These are phyloP conservation scores for Colletes latitarsis DNA, from an alignment of 1,140 invertebrate species.

Conservation along the genomic window DNA sequence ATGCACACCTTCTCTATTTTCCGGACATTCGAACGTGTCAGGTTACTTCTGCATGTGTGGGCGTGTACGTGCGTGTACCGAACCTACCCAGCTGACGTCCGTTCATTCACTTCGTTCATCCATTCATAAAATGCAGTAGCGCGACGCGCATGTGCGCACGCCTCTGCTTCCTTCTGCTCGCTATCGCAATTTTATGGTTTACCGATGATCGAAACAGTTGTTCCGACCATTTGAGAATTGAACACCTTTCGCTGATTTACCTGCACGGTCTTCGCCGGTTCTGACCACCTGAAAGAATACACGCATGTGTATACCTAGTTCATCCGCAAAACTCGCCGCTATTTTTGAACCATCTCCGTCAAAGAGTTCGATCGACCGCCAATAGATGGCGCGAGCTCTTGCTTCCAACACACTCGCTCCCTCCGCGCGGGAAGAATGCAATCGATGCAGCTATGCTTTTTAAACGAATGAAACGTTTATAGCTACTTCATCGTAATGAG, in stretches of 20 bases:
- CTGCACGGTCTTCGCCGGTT: too few species aligned
- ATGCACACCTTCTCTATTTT: constrained; percentile 8
- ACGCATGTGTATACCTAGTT: background rate
- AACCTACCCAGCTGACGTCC: constrained; percentile 48
- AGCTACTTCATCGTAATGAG: background rate
- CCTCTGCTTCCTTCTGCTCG: background rate
- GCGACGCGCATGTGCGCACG: constrained; percentile 32
- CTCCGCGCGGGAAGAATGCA: background rate
- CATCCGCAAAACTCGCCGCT: background rate
- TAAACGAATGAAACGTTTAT: too few species aligned
- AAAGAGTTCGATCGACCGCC: background rate
- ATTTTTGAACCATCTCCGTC: background rate
- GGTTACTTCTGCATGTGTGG: background rate
- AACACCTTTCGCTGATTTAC: background rate
- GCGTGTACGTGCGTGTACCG: constrained; percentile 18
- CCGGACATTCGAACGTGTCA: constrained; percentile 5
- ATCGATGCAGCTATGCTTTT: background rate
- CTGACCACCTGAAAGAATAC: too few species aligned
- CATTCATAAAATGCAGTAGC: constrained; percentile 51
- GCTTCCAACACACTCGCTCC: background rate
- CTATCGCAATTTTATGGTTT: constrained; percentile 11
- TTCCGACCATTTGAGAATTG: background rate
- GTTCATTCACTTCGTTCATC: constrained; percentile 56
- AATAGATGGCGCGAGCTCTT: background rate
- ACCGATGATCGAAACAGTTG: background rate